Percentiles rank a stretch among this genome's conserved stretches.
phyloP scores from a whole-genome alignment of 1,140 invertebrate genomes.

The Pogonomyrmex barbatus region DNA sequence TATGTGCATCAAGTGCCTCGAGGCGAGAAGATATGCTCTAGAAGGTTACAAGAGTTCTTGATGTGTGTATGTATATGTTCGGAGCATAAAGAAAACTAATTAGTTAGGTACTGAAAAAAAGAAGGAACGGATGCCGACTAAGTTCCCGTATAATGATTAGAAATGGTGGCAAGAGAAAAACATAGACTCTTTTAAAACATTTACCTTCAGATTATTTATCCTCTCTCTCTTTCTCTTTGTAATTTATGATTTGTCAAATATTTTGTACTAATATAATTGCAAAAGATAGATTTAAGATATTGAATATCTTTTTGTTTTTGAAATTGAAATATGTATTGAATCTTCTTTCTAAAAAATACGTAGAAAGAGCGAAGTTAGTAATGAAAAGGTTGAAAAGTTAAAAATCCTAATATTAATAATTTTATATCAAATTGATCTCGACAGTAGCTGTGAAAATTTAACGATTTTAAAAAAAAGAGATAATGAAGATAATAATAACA shows the following conservation, averaged over 20 bases:
- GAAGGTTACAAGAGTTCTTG: conserved; percentile 17
- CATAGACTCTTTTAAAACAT: background rate
- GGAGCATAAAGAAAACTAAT: conserved; percentile 34
- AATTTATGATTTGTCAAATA: background rate
- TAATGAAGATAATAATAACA: background rate
- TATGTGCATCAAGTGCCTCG: conserved; percentile 30
- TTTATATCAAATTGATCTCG: background rate
- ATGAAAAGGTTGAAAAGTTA: background rate
- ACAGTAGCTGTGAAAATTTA: background rate
- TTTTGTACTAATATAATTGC: background rate
- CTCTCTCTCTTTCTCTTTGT: background rate
- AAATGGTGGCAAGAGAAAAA: background rate
- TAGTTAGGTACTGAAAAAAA: background rate
- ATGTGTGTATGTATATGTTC: background rate
- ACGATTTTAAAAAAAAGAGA: background rate
- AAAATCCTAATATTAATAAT: background rate
- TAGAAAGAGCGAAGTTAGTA: background rate
- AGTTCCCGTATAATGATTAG: background rate
- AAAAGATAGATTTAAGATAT: background rate
- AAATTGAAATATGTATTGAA: background rate
- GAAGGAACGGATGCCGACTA: background rate
- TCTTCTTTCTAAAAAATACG: background rate
- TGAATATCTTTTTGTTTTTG: background rate
- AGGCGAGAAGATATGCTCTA: conserved; percentile 48
- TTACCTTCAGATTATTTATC: background rate